A percentile compares a stretch with the other conserved stretches of the same genome.
These are phyloP conservation scores for Cerceris rybyensis DNA, from an alignment of 2,888 invertebrate genomes.

Conservation along the genomic window DNA sequence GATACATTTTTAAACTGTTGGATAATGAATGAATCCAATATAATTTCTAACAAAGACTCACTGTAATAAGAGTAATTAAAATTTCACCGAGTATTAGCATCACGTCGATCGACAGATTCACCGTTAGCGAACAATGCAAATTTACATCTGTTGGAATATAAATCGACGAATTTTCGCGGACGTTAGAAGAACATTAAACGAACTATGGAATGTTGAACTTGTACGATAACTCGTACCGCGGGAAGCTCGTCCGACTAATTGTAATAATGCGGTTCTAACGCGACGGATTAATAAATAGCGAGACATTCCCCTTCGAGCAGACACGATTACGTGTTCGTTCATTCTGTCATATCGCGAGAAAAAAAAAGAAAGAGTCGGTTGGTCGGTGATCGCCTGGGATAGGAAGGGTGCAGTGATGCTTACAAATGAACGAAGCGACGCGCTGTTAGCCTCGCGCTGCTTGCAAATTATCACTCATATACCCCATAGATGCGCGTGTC, in stretches of 20 bases:
- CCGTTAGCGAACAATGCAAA: neutral
- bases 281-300: constrained; percentile 22
- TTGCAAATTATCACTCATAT: constrained; percentile 56
- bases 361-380: neutral
- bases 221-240: neutral
- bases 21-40: neutral
- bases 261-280: constrained; percentile 17
- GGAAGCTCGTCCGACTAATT: neutral
- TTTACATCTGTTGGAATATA: neutral
- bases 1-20: constrained; percentile 16
- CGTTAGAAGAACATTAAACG: neutral
- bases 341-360: constrained; percentile 27
- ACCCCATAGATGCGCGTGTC: constrained; percentile 40
- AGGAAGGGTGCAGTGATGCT: constrained; percentile 20
- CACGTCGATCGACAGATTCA: neutral
- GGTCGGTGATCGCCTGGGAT: neutral
- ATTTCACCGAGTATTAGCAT: neutral
- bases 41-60: too few relatives aligned
- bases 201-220: neutral
- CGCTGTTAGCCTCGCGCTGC: constrained; percentile 40
- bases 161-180: neutral
- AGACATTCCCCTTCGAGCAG: constrained; percentile 20
- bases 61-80: too few relatives aligned
- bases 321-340: constrained; percentile 20
- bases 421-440: constrained; percentile 42